Evolutionary conservation across 2,113 vertebrate species (phyloP).

Genomic region (Pangasianodon hypophthalmus): DNA sequence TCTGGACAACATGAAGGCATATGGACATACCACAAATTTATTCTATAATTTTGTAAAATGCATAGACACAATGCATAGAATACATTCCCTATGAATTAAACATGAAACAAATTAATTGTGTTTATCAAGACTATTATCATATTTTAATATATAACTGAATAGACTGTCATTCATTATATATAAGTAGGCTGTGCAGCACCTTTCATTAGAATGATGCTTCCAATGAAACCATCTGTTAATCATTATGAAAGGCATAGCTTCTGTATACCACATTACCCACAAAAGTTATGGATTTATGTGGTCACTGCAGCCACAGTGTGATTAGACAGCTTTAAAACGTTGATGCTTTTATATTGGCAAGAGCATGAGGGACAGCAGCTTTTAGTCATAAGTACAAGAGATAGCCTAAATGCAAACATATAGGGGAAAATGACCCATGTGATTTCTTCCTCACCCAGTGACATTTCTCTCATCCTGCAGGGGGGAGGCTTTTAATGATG

Average conservation of each 20-base stretch:
- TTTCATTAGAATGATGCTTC: constrained; percentile 14
- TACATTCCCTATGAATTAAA: constrained; percentile 30
- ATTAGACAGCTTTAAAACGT: constrained; percentile 50
- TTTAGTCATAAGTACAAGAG: constrained; percentile 38
- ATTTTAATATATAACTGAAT: neutral
- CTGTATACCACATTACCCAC: constrained; percentile 46
- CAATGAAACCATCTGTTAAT: constrained; percentile 5
- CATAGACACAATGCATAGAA: neutral
- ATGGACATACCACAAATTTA: neutral
- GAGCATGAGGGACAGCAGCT: constrained; percentile 1
- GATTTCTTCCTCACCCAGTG: neutral
- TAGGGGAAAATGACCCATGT: neutral
- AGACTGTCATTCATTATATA: neutral
- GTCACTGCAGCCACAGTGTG: constrained; percentile 51
- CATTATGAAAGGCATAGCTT: constrained; percentile 35
- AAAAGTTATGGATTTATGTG: constrained; percentile 44
- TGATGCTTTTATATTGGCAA: constrained; percentile 44
- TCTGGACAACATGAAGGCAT: neutral
- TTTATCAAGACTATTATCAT: constrained; percentile 19
- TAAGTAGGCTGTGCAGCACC: neutral
- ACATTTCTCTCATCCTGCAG: neutral
- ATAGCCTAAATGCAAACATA: neutral
- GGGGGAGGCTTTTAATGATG: neutral
- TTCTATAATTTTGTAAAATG: no score
- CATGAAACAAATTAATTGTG: constrained; percentile 24